These are phyloP conservation scores for Chironex yamaguchii DNA, from an alignment of 30 jellyfish, hydroid and myxozoan genomes.

Conservation along the genomic window DNA sequence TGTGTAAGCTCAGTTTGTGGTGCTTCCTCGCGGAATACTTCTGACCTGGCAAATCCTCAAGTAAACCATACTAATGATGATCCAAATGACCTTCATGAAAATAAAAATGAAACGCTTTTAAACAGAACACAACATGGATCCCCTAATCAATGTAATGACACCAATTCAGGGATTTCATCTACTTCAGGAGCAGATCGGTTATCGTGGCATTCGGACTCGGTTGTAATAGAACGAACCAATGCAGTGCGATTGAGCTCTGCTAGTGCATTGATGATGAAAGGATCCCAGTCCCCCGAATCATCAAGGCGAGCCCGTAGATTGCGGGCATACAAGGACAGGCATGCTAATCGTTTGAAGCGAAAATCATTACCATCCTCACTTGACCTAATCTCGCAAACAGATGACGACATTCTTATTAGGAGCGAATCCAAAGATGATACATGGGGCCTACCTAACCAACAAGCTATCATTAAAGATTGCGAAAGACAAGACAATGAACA, in stretches of 20 bases:
- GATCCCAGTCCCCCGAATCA: neutral
- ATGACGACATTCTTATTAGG: too few relatives aligned
- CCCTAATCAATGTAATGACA: neutral
- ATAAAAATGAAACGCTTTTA: neutral
- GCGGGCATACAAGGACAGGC: neutral
- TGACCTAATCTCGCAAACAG: neutral
- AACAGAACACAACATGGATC: neutral
- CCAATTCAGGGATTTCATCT: too few relatives aligned
- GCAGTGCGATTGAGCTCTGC: neutral
- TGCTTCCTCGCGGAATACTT: too few relatives aligned
- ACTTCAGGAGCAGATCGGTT: neutral
- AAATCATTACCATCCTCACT: neutral
- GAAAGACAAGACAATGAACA: too few relatives aligned
- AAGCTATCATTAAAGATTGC: too few relatives aligned
- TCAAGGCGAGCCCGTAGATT: neutral
- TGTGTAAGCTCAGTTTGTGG: too few relatives aligned
- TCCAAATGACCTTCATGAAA: neutral
- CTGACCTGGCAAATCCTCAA: neutral
- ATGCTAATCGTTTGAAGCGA: neutral
- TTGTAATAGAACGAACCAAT: neutral
- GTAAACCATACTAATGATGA: neutral
- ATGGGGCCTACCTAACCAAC: too few relatives aligned
- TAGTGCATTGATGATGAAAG: neutral
- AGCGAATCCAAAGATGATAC: too few relatives aligned
- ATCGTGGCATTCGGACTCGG: neutral